Conservation (phyloP, 2,888 invertebrate genomes). For the Spilosoma lubricipeda region DNA sequence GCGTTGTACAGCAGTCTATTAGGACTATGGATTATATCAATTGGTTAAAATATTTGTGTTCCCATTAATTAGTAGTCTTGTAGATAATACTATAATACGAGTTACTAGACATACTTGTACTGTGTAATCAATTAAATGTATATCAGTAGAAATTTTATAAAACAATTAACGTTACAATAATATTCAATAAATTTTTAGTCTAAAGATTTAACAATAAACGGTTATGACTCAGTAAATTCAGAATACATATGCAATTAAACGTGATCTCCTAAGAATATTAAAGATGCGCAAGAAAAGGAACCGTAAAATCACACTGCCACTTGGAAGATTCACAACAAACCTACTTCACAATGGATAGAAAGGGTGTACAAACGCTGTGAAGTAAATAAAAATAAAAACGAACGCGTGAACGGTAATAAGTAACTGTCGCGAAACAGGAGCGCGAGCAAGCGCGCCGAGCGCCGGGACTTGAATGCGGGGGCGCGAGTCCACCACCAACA, state of each 20-base stretch:
- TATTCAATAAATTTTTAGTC: not conserved
- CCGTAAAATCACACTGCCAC: conserved; percentile 77
- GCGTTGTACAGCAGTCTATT: not conserved
- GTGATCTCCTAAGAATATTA: conserved; percentile 22
- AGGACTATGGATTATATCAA: conserved; percentile 28
- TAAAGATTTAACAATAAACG: not conserved
- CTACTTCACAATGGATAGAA: conserved; percentile 63
- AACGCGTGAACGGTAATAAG: conserved; percentile 65
- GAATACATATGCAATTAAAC: not conserved
- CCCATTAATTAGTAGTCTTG: not conserved
- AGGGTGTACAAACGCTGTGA: conserved; percentile 52
- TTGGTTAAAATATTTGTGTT: conserved; percentile 32
- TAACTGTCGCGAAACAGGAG: conserved; percentile 56
- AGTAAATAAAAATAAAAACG: conserved; percentile 69
- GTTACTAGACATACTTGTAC: not conserved
- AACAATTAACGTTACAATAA: not conserved
- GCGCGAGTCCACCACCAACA: conserved; percentile 72
- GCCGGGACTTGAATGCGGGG: conserved; percentile 80
- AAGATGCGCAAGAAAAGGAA: conserved; percentile 53
- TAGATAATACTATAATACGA: not conserved
- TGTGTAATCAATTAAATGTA: not conserved
- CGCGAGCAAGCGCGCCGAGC: conserved; percentile 74
- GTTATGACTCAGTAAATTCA: not conserved
- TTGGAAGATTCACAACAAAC: conserved; percentile 78
- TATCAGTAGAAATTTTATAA: not conserved